Conservation (phyloP, 2,888 invertebrate species). For the Malachius bipustulatus region DNA sequence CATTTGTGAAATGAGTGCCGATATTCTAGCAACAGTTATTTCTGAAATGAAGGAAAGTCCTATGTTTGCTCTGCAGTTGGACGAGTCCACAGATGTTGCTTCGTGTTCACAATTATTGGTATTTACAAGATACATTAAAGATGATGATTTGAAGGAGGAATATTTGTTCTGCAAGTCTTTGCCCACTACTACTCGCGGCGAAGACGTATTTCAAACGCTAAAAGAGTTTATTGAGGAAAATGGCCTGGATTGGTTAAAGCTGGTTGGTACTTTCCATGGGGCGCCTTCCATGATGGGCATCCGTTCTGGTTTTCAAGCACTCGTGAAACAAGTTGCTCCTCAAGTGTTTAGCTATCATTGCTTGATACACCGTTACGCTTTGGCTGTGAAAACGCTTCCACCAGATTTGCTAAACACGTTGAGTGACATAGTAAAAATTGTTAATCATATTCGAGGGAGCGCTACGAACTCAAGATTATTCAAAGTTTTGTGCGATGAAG, state of each 20-base stretch:
- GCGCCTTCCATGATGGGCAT: background rate
- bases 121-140: no score
- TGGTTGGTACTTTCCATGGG: background rate
- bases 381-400: slow-evolving; percentile 10
- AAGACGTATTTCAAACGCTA: background rate
- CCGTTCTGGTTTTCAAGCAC: background rate
- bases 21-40: background rate
- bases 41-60: background rate
- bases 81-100: background rate
- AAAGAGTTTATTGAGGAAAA: background rate
- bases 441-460: slow-evolving; percentile 8
- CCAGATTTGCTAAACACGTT: background rate
- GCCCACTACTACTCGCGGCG: background rate
- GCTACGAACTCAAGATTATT: slow-evolving; percentile 7
- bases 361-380: background rate
- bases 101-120: no score
- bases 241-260: slow-evolving; percentile 1
- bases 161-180: slow-evolving; percentile 1
- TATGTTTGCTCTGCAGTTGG: background rate
- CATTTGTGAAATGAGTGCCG: background rate
- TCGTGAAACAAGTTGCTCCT: background rate
- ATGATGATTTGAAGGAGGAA: background rate
- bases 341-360: background rate
- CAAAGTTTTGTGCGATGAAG: slow-evolving; percentile 9
- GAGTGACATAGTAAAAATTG: slow-evolving; percentile 7